Percentiles rank a stretch among this genome's conserved stretches.
Evolutionary conservation across 1,140 invertebrate species (phyloP).

Genomic region (Drosophila gunungcola): DNA sequence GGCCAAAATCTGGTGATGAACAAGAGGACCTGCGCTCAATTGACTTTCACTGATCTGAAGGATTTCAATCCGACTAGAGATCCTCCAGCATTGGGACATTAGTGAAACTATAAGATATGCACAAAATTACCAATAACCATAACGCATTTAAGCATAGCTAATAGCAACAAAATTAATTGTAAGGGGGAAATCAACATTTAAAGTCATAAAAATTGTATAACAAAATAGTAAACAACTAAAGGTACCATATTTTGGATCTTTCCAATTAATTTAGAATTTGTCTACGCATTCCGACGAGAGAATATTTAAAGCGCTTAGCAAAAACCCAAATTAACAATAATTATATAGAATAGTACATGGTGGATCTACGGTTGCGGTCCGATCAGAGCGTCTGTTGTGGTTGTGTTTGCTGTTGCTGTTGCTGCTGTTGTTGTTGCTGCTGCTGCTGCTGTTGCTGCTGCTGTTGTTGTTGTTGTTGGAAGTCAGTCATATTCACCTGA

Average conservation of each 20-base stretch:
- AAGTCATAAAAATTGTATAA: slow-evolving; percentile 50
- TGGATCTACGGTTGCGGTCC: slow-evolving; percentile 42
- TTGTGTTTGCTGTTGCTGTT: slow-evolving; percentile 61
- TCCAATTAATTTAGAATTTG: slow-evolving; percentile 34
- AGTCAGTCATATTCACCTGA: slow-evolving; percentile 85
- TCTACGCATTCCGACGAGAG: slow-evolving; percentile 24
- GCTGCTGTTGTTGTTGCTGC: slow-evolving; percentile 44
- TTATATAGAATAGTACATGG: slow-evolving; percentile 29
- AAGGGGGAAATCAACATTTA: slow-evolving; percentile 51
- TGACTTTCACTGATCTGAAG: slow-evolving; percentile 7
- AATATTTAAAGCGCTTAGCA: slow-evolving; percentile 33
- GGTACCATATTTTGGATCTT: slow-evolving; percentile 1
- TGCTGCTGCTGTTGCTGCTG: slow-evolving; percentile 54
- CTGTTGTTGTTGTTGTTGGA: slow-evolving; percentile 71
- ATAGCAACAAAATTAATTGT: slow-evolving; percentile 53
- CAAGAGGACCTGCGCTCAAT: slow-evolving; percentile 12
- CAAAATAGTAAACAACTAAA: slow-evolving; percentile 60
- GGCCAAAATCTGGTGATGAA: slow-evolving; percentile 1
- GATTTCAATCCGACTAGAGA: slow-evolving; percentile 18
- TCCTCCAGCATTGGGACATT: slow-evolving; percentile 30
- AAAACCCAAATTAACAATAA: slow-evolving; percentile 13
- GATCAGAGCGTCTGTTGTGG: slow-evolving; percentile 75
- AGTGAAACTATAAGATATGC: slow-evolving; percentile 40
- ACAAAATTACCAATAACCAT: slow-evolving; percentile 59
- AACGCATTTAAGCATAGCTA: slow-evolving; percentile 54